Evolutionary conservation across 2,113 vertebrate genomes (phyloP).

Genomic region (Bos indicus): DNA sequence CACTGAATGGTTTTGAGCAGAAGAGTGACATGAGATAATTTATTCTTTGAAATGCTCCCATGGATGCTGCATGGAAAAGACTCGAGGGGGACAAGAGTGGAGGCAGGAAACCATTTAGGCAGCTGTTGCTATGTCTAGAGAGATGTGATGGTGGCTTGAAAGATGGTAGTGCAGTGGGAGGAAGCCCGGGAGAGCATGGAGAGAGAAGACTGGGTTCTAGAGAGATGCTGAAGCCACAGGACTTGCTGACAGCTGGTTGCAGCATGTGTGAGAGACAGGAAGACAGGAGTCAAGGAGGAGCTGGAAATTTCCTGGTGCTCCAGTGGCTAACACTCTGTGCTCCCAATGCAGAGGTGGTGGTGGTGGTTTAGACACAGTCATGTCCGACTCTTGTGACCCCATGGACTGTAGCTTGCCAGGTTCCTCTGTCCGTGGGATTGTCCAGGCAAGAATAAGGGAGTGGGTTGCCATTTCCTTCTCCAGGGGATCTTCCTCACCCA

Average conservation of each 20-base stretch:
- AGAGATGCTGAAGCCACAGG: fast-evolving
- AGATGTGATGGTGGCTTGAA: not conserved
- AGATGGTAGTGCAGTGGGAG: not conserved
- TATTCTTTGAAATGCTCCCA: not conserved
- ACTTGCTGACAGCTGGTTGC: not conserved
- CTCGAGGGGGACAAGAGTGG: too few relatives aligned
- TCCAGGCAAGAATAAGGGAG: not conserved
- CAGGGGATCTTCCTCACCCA: not conserved
- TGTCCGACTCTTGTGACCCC: not conserved
- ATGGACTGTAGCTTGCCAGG: not conserved
- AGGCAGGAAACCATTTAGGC: not conserved
- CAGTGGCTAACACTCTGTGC: not conserved
- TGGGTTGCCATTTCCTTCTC: not conserved
- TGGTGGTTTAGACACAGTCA: not conserved
- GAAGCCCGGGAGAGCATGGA: fast-evolving
- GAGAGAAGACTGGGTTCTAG: not conserved
- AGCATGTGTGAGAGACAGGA: not conserved
- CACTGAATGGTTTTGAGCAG: not conserved
- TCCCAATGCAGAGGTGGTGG: not conserved
- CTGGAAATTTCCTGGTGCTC: not conserved
- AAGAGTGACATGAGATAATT: not conserved
- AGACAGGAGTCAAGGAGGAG: not conserved
- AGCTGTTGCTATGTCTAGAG: fast-evolving
- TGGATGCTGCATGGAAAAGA: not conserved
- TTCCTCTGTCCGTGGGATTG: not conserved